Evolutionary conservation across 2,113 vertebrate species (phyloP).

Genomic region (Microcebus ravelobensis): DNA sequence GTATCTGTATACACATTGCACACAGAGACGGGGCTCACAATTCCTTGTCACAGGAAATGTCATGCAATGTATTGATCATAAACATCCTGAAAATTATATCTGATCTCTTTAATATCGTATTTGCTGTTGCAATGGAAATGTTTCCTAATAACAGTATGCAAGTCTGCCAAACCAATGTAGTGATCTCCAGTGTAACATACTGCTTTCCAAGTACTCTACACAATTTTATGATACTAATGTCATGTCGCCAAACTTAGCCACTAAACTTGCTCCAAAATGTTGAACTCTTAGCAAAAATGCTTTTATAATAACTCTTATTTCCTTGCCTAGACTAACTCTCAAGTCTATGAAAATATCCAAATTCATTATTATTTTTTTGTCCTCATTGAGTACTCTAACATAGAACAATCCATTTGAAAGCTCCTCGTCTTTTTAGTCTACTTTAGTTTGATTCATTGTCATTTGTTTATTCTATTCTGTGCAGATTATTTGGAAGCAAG

Average conservation of each 20-base stretch:
- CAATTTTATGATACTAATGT: constrained; percentile 65
- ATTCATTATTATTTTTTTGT: constrained; percentile 55
- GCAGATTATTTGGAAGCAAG: neutral
- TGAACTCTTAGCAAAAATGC: constrained; percentile 66
- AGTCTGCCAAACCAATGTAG: constrained; percentile 33
- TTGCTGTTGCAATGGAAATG: constrained; percentile 69
- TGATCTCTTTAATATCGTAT: constrained; percentile 61
- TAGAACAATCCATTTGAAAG: neutral
- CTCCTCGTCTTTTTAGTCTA: neutral
- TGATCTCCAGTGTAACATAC: constrained; percentile 25
- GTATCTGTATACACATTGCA: neutral
- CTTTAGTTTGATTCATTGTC: constrained; percentile 25
- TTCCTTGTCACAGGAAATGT: constrained; percentile 58
- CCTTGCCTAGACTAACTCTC: constrained; percentile 9
- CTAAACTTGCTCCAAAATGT: constrained; percentile 58
- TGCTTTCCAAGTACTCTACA: constrained; percentile 58
- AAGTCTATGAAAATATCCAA: constrained; percentile 24
- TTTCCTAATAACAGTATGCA: constrained; percentile 43
- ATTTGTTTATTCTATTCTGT: constrained; percentile 49
- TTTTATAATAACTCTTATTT: constrained; percentile 49
- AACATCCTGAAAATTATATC: constrained; percentile 57
- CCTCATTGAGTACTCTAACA: neutral
- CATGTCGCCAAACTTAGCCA: constrained; percentile 66
- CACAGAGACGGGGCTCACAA: neutral
- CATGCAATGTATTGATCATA: constrained; percentile 56